Conservation (phyloP, 2,113 vertebrate species). For the Athene noctua region DNA sequence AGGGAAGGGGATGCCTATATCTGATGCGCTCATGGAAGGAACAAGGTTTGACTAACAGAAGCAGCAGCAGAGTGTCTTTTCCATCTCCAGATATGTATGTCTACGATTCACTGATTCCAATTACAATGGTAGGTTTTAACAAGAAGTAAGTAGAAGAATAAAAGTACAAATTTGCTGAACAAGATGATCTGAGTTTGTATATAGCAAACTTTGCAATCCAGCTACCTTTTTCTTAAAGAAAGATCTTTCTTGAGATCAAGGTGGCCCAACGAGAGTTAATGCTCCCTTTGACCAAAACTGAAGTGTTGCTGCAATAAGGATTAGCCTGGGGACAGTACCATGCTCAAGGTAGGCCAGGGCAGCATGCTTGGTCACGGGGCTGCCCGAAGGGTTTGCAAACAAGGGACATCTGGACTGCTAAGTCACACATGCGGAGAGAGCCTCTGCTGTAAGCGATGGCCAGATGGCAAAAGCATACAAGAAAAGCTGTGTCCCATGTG, state of each 20-base stretch:
- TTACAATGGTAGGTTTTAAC: not conserved
- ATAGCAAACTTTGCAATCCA: not conserved
- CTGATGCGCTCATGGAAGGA: not conserved
- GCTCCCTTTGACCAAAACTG: not conserved
- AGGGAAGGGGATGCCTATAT: not conserved
- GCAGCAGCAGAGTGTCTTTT: not conserved
- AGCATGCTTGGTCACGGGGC: rapidly evolving
- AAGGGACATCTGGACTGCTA: not conserved
- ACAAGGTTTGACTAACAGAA: not conserved
- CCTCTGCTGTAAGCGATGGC: not conserved
- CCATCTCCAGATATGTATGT: not conserved
- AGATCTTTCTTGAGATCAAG: not conserved
- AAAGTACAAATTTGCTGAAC: not conserved
- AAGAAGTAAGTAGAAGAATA: not conserved
- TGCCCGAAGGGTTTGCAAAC: not conserved
- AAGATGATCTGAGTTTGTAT: not conserved
- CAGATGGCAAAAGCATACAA: not conserved
- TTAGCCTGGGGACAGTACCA: not conserved
- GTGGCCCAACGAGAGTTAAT: not conserved
- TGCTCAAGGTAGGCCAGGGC: not conserved
- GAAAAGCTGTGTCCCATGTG: not conserved
- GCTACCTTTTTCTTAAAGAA: not conserved
- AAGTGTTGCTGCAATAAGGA: not conserved
- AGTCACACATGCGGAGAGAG: not conserved
- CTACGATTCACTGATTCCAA: not conserved